These are phyloP conservation scores for Shargacucullia verbasci DNA, from an alignment of 2,888 invertebrate species.

Conservation along the genomic window DNA sequence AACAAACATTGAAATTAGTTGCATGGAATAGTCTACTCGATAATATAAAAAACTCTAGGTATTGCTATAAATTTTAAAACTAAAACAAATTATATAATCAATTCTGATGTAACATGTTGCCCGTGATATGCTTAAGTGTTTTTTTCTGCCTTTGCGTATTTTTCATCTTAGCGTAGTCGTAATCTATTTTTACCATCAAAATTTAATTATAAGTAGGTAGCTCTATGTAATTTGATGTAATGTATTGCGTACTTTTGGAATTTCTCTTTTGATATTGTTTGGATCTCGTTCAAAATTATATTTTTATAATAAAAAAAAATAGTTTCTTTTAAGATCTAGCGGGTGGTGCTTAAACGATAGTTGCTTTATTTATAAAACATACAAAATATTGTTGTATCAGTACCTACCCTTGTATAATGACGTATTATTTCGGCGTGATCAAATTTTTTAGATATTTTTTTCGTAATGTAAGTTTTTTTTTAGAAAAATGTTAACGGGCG, in stretches of 20 bases:
- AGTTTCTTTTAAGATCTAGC: constrained; percentile 72
- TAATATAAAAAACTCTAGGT: constrained; percentile 1
- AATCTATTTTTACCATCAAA: constrained; percentile 61
- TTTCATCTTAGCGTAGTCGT: constrained; percentile 52
- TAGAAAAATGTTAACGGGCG: constrained; percentile 76
- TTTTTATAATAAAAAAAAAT: constrained; percentile 64
- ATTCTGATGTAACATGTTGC: constrained; percentile 8
- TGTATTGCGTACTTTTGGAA: constrained; percentile 69
- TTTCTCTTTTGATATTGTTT: constrained; percentile 68
- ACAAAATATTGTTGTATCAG: constrained; percentile 62
- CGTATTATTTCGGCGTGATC: constrained; percentile 83
- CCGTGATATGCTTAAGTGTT: constrained; percentile 39
- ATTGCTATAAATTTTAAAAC: constrained; percentile 7
- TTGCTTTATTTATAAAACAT: constrained; percentile 66
- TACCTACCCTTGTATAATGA: constrained; percentile 76
- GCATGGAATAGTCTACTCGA: no score
- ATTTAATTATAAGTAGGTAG: constrained; percentile 79
- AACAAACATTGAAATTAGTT: no score
- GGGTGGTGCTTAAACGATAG: constrained; percentile 84
- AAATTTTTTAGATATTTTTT: constrained; percentile 67
- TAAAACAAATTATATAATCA: not conserved
- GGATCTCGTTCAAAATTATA: constrained; percentile 83
- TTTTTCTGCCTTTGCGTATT: constrained; percentile 44
- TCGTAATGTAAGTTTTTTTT: constrained; percentile 61
- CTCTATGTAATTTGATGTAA: constrained; percentile 71